Percentiles rank a stretch among this genome's conserved stretches.
Conservation (phyloP, 2,113 vertebrate genomes). For the Saimiri boliviensis region DNA sequence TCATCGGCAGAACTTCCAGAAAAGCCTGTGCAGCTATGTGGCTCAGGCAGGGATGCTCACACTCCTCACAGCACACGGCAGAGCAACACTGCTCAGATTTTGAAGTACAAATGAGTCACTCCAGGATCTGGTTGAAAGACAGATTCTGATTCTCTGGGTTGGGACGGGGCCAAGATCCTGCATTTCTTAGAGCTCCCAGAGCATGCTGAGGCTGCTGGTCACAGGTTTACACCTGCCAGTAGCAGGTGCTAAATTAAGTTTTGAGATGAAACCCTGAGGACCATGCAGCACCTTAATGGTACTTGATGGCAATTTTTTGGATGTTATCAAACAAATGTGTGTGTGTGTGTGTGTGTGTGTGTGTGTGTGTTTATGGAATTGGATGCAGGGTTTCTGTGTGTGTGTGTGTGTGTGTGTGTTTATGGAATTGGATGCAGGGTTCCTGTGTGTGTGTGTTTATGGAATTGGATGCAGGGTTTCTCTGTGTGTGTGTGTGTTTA, state of each 20-base stretch:
- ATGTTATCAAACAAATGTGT: neutral
- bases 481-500: too few species aligned
- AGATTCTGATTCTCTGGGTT: neutral
- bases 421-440: neutral
- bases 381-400: too few species aligned
- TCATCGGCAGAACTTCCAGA: neutral
- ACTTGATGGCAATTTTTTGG: neutral
- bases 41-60: neutral
- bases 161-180: neutral
- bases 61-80: too few species aligned
- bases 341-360: too few species aligned
- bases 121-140: neutral
- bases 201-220: neutral
- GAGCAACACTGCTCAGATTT: neutral
- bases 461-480: neutral
- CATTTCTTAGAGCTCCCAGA: neutral
- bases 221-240: neutral
- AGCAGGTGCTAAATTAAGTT: neutral
- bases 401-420: too few species aligned
- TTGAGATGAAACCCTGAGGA: neutral
- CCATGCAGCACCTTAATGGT: neutral
- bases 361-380: neutral
- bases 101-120: neutral
- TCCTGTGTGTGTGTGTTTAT: neutral
- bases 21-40: rapidly evolving